phyloP scores from a whole-genome alignment of 2,113 vertebrate species.

The Nesoenas mayeri region DNA sequence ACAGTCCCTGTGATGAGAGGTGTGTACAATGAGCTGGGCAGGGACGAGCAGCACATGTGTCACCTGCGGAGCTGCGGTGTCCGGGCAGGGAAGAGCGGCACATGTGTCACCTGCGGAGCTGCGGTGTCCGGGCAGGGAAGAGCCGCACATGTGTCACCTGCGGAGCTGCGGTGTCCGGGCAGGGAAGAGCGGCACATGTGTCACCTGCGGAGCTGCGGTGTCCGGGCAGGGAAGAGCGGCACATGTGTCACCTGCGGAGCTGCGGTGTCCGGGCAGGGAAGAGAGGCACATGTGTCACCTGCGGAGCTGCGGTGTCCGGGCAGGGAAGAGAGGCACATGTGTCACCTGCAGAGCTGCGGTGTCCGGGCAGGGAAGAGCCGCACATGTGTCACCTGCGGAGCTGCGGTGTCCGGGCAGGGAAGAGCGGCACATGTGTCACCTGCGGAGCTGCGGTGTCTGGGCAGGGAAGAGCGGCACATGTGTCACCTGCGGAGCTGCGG shows the following conservation, averaged over 20 bases:
- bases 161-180: fast-evolving
- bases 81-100: neutral
- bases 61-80: fast-evolving
- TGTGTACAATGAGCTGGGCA: fast-evolving
- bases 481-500: fast-evolving
- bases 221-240: neutral
- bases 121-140: fast-evolving
- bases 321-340: neutral
- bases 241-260: fast-evolving
- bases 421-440: too few relatives aligned
- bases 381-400: fast-evolving
- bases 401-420: neutral
- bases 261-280: fast-evolving
- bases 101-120: neutral
- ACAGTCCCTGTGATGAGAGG: neutral
- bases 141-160: neutral
- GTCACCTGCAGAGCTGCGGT: fast-evolving
- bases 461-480: neutral
- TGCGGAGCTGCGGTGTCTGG: too few relatives aligned
- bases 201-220: fast-evolving
- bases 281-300: neutral
- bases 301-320: fast-evolving
- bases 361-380: neutral
- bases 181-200: neutral
- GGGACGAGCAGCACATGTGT: neutral